Evolutionary conservation across 2,888 invertebrate genomes (phyloP).

Genomic region (Sminthurides aquaticus): DNA sequence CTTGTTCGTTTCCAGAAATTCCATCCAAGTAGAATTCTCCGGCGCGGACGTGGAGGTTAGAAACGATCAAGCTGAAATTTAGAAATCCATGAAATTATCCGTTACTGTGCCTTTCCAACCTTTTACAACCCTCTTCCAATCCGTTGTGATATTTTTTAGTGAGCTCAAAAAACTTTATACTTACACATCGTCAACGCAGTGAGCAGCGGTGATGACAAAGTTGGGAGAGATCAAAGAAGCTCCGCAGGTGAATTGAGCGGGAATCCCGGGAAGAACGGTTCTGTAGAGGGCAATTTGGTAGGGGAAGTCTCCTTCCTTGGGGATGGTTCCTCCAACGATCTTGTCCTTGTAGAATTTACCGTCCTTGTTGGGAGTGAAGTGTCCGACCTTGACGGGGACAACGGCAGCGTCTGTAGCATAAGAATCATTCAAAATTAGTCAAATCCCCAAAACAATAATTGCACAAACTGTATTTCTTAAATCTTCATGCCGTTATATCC

Average conservation of each 20-base stretch:
- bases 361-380: not conserved
- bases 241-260: conserved; percentile 5
- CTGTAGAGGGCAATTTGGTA: conserved; percentile 7
- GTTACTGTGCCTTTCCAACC: no score
- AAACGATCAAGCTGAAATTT: not conserved
- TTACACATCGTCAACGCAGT: conserved; percentile 5
- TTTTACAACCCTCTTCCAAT: no score
- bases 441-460: no score
- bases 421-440: not conserved
- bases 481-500: no score
- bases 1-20: conserved; percentile 5
- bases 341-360: not conserved
- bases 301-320: conserved; percentile 1
- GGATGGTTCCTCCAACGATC: conserved; percentile 13
- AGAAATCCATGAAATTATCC: not conserved
- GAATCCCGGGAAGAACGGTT: not conserved
- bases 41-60: not conserved
- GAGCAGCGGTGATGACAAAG: conserved; percentile 4
- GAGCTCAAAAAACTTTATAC: no score
- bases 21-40: conserved; percentile 5
- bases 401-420: not conserved
- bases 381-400: not conserved
- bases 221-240: conserved; percentile 2
- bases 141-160: no score
- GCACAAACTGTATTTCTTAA: no score